A percentile compares a stretch with the other conserved stretches of the same genome.
phyloP scores from a whole-genome alignment of 35 echinoderm and acorn worm genomes.

The Amphiura filiformis region DNA sequence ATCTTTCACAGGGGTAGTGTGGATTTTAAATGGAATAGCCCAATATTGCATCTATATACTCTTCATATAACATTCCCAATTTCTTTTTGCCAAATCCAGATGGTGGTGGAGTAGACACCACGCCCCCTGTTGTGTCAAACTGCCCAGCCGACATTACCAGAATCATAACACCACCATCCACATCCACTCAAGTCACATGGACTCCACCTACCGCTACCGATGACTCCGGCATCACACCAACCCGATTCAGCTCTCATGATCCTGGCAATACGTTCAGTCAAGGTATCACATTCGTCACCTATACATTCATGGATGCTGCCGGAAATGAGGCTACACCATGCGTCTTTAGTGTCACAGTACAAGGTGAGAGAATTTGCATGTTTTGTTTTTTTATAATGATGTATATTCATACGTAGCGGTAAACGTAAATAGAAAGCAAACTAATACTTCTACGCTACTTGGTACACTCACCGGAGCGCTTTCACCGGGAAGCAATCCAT shows the following conservation, averaged over 20 bases:
- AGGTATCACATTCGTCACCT: conserved; percentile 14
- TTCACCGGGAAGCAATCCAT: too few relatives aligned
- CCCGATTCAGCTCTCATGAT: not conserved
- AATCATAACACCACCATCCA: conserved; percentile 5
- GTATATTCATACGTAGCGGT: too few relatives aligned
- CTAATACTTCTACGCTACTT: too few relatives aligned
- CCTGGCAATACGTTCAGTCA: conserved; percentile 21
- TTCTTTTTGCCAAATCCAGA: too few relatives aligned
- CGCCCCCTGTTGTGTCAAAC: not conserved
- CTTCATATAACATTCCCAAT: too few relatives aligned
- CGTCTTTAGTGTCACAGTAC: conserved; percentile 30
- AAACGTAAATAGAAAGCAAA: too few relatives aligned
- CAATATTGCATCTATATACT: too few relatives aligned
- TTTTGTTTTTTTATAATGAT: too few relatives aligned
- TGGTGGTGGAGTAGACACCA: not conserved
- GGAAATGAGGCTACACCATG: conserved; percentile 36
- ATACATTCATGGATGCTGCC: conserved; percentile 18
- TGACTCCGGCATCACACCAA: conserved; percentile 17
- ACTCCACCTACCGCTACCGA: conserved; percentile 26
- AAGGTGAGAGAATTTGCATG: too few relatives aligned
- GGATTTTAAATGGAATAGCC: too few relatives aligned
- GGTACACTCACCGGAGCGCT: too few relatives aligned
- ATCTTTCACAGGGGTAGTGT: too few relatives aligned
- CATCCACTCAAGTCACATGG: not conserved
- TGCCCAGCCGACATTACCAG: conserved; percentile 9